phyloP scores from a whole-genome alignment of 1,140 invertebrate genomes.

The Mercenaria mercenaria region DNA sequence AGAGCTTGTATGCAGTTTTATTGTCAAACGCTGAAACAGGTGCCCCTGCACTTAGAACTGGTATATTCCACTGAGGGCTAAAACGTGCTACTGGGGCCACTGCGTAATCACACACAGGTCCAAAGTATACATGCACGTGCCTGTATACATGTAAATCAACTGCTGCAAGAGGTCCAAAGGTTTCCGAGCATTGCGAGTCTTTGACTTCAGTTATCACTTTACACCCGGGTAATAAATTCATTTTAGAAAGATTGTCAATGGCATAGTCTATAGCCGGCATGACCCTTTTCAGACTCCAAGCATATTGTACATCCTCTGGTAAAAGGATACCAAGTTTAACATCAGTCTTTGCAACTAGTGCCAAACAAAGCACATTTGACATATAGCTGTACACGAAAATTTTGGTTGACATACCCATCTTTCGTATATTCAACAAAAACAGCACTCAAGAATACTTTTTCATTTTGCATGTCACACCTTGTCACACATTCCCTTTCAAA shows the following conservation, averaged over 20 bases:
- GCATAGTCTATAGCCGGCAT: conserved; percentile 80
- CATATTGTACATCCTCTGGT: conserved; percentile 62
- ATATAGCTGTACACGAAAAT: neutral
- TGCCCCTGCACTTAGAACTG: conserved; percentile 94
- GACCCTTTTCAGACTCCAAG: conserved; percentile 71
- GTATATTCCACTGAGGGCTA: conserved; percentile 93
- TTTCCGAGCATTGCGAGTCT: conserved; percentile 82
- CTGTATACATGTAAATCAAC: conserved; percentile 80
- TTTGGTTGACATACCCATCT: too few species aligned
- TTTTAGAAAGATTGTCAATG: conserved; percentile 68
- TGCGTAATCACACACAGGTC: conserved; percentile 96
- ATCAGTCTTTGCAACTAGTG: conserved; percentile 13
- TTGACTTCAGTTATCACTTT: conserved; percentile 65
- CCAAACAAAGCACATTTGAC: neutral
- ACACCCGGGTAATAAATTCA: conserved; percentile 64
- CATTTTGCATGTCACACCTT: too few species aligned
- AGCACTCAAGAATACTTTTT: too few species aligned
- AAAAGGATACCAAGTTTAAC: conserved; percentile 77
- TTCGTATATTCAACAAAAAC: too few species aligned
- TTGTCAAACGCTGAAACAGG: conserved; percentile 91
- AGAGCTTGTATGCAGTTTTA: conserved; percentile 76
- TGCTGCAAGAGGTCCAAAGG: conserved; percentile 76
- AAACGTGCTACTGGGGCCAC: conserved; percentile 96
- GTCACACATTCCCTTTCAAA: too few species aligned
- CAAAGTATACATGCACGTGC: conserved; percentile 92